Percentiles rank a stretch among this genome's conserved stretches.
These are phyloP conservation scores for Maccullochella peelii DNA, from an alignment of 2,113 vertebrate genomes.

Conservation along the genomic window DNA sequence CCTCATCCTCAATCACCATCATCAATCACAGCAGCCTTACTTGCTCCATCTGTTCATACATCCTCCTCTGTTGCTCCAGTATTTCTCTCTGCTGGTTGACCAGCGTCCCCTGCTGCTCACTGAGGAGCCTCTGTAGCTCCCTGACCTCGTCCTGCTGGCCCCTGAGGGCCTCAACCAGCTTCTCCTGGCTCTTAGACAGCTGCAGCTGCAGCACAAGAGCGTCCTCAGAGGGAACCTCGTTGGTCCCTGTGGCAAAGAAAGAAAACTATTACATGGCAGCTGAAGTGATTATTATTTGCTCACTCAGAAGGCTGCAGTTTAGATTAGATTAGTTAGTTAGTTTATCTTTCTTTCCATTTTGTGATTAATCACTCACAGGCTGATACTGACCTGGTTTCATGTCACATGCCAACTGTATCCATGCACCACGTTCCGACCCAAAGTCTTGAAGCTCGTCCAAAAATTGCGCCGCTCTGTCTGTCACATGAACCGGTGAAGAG, in stretches of 20 bases:
- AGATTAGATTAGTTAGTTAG: neutral
- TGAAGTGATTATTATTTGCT: neutral
- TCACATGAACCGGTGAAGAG: conserved; percentile 77
- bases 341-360: neutral
- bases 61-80: conserved; percentile 89
- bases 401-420: conserved; percentile 89
- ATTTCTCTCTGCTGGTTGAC: conserved; percentile 88
- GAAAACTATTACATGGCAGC: neutral
- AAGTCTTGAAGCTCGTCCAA: conserved; percentile 83
- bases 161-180: conserved; percentile 86
- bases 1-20: neutral
- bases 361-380: neutral
- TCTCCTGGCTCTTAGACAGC: conserved; percentile 88
- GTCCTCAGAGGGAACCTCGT: conserved; percentile 89
- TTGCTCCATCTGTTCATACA: conserved; percentile 89
- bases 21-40: conserved; percentile 54
- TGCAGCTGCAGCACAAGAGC: conserved; percentile 88
- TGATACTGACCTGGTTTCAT: conserved; percentile 86
- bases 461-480: conserved; percentile 87
- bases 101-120: conserved; percentile 85
- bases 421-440: conserved; percentile 82
- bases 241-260: conserved; percentile 80
- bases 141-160: conserved; percentile 86
- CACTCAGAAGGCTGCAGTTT: neutral
- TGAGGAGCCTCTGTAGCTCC: conserved; percentile 87